Evolutionary conservation across 2,797 vertebrate species (phyloP).

Genomic region (Mormyrus hasselquistii): DNA sequence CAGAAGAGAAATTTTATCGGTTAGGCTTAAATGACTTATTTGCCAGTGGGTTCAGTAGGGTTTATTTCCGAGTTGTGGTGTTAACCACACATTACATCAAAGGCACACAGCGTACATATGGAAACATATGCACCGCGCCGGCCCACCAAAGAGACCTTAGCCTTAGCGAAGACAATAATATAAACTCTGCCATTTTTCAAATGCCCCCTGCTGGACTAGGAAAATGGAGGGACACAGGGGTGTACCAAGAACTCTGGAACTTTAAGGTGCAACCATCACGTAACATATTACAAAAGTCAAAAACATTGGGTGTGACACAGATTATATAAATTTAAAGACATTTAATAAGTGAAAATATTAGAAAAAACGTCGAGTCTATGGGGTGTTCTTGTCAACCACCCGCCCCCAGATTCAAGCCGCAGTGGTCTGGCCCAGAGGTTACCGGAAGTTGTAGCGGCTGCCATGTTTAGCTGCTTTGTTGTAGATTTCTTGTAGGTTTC

Average conservation of each 20-base stretch:
- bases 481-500: constrained; percentile 66
- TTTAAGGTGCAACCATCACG: background rate
- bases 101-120: background rate
- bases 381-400: background rate
- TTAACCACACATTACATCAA: background rate
- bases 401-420: constrained; percentile 27
- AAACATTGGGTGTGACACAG: background rate
- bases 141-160: background rate
- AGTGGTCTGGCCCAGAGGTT: constrained; percentile 58
- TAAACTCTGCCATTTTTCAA: constrained; percentile 19
- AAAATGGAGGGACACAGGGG: background rate
- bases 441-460: constrained; percentile 67
- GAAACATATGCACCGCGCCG: background rate
- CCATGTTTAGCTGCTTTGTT: constrained; percentile 78
- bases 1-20: background rate
- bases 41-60: background rate
- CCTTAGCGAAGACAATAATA: constrained; percentile 1
- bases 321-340: background rate
- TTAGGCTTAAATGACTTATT: background rate
- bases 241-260: background rate
- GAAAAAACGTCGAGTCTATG: background rate
- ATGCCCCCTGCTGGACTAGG: constrained; percentile 7
- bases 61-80: background rate
- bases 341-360: background rate
- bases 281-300: background rate